phyloP scores from a whole-genome alignment of 1,140 invertebrate genomes.

The Calycopis cecrops region DNA sequence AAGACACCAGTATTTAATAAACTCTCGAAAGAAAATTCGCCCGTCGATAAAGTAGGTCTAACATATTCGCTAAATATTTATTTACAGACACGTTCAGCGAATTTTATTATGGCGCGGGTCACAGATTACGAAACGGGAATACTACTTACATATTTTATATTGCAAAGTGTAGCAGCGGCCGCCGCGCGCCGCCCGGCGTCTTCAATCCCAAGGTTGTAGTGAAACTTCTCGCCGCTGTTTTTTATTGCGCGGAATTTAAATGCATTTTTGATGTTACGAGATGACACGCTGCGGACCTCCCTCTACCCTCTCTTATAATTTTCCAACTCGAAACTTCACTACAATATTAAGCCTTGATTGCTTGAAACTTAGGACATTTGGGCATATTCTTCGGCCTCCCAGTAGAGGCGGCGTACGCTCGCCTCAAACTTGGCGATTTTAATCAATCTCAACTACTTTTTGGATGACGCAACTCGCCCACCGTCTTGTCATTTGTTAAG shows the following conservation, averaged over 20 bases:
- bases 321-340: slow-evolving; percentile 71
- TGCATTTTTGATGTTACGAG: slow-evolving; percentile 75
- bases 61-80: slow-evolving; percentile 8
- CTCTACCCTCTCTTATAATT: slow-evolving; percentile 65
- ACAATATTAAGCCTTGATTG: slow-evolving; percentile 74
- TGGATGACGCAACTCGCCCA: slow-evolving; percentile 19
- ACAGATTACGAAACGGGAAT: slow-evolving; percentile 42
- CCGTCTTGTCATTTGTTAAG: slow-evolving; percentile 22
- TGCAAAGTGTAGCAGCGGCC: slow-evolving; percentile 48
- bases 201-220: slow-evolving; percentile 62
- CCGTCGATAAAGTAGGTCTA: slow-evolving; percentile 2
- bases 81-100: slow-evolving; percentile 11
- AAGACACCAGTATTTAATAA: slow-evolving; percentile 4
- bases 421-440: slow-evolving; percentile 63
- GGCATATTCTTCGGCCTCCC: slow-evolving; percentile 71
- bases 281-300: slow-evolving; percentile 69
- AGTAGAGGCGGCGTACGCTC: slow-evolving; percentile 58
- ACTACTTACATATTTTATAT: slow-evolving; percentile 51
- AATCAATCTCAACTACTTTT: slow-evolving; percentile 46
- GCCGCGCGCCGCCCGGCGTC: too few relatives aligned
- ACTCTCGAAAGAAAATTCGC: background rate
- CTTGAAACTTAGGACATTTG: slow-evolving; percentile 73
- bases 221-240: slow-evolving; percentile 70
- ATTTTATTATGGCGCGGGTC: slow-evolving; percentile 40
- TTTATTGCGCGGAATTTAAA: slow-evolving; percentile 75